Evolutionary conservation across 2,113 vertebrate species (phyloP).

Genomic region (Sylvilagus bachmani): DNA sequence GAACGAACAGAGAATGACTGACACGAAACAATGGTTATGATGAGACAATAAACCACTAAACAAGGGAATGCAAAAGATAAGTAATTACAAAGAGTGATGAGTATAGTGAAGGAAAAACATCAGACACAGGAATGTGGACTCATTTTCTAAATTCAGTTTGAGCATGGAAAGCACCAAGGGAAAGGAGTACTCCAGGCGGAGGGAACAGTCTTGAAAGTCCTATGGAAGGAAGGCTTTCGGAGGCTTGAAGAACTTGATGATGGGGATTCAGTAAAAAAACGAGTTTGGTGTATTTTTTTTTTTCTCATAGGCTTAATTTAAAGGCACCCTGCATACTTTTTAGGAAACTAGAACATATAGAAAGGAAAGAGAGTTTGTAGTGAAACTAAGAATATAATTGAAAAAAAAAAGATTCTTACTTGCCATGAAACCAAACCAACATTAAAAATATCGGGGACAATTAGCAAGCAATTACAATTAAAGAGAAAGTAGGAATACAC

Average conservation of each 20-base stretch:
- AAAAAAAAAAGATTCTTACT: background rate
- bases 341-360: background rate
- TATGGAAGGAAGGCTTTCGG: background rate
- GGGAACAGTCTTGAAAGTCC: rapidly evolving
- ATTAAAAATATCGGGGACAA: background rate
- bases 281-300: background rate
- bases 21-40: background rate
- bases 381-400: background rate
- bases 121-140: background rate
- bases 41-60: background rate
- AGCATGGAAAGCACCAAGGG: background rate
- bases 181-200: background rate
- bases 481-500: background rate
- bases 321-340: background rate
- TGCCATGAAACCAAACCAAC: background rate
- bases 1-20: background rate
- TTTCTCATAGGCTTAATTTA: background rate
- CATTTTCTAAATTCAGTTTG: background rate
- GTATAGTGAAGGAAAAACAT: background rate
- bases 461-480: background rate
- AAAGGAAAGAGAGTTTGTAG: background rate
- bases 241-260: background rate
- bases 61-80: background rate
- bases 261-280: background rate
- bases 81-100: background rate